Evolutionary conservation across 2,797 vertebrate genomes (phyloP), one percentile per base, ranked within the genome.

Genomic region (Sphenodon punctatus): DNA sequence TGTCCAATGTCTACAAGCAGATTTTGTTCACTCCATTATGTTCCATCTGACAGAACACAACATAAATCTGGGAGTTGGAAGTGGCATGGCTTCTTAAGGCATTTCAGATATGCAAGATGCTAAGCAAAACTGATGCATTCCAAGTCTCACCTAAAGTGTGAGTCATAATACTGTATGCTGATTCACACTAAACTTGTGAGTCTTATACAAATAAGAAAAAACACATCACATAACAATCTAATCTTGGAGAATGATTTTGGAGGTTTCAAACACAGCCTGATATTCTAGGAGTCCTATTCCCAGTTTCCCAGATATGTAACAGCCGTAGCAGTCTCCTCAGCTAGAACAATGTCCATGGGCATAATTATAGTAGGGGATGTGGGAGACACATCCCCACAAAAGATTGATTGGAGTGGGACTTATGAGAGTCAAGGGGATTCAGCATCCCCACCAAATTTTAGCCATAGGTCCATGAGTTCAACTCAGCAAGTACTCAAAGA

Each of bases 191-290:
- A 91, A 72, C 32, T 42, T 34, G 10, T 65, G 71, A 72, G 51
- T 81, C 39, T 81, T 82, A 71, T n/a, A 80, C 58, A 84, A 86
- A 86, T 49, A 55, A 65, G 48, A 77, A 88, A 88, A 68, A 7
- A n/a, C 59, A 56, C 60, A 86, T 67, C 51, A 63, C 72, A 82
- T 27, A 67, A 49, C n/a, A 45, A 38, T 75, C 71, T 86, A 65
- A 68, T 67, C 49, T 83, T 41, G 79, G 69, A 81, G 27, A 20
- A 72, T 73, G 64, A 32, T 56, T 82, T 85, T 39, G 49, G 45
- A 89, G 55, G 73, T 49, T 78, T 58, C 64, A 89, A 82, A 71
- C n/a, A 25, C 64, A 68, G 32, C 39, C 10, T 32, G 36, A 65
- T 27, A 87, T 49, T 71, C 12, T 73, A 23, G 73, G 56, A 20